Evolutionary conservation across 2,113 vertebrate species (phyloP), one percentile per base, ranked within the genome.

Genomic region (Rhinichthys klamathensis): DNA sequence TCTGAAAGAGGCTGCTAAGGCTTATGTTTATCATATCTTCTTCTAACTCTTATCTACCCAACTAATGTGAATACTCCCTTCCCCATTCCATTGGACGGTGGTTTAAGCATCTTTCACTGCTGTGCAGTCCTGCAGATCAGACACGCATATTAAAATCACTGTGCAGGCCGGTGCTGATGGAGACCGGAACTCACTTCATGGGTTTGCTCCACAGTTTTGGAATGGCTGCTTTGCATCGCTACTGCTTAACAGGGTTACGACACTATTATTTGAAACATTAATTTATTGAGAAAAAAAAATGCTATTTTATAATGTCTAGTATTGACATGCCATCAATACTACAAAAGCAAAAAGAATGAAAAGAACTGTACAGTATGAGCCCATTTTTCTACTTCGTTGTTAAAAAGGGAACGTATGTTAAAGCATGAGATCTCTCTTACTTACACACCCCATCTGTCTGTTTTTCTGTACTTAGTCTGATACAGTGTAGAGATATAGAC

Each of bases 221-320:
- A 73, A 35, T 44, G 27, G 35, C 32, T 63, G 49, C 77, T 84
- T 86, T 73, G 67, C 54, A 82, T 77, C 70, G 84, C 75, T 80
- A 60, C 46, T 86, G 84, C 81, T 88, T 65, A 79, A 84, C 85
- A 86, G 77, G 85, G 85, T 88, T 88, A 77, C 8, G 44, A 61
- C 76, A 35, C 83, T 80, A 27, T 73, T 56, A 69, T 82, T 51
- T 86, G 21, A 79, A 58, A 23, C 18, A 21, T 76, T 74, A 27
- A 25, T 72, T 82, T 87, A 21, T 85, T 82, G 3, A 77, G n/a
- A n/a, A n/a, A 56, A 56, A 30, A 41, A 56, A 61, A 16, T 1
- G 46, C 10, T 35, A 78, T 78, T 78, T 83, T 82, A 41, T 85
- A 63, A 83, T 58, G 51, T 80, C 10, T 73, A 49, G 63, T 74